Conservation (phyloP, 2,797 vertebrate genomes). For the Calcarius lapponicus region DNA sequence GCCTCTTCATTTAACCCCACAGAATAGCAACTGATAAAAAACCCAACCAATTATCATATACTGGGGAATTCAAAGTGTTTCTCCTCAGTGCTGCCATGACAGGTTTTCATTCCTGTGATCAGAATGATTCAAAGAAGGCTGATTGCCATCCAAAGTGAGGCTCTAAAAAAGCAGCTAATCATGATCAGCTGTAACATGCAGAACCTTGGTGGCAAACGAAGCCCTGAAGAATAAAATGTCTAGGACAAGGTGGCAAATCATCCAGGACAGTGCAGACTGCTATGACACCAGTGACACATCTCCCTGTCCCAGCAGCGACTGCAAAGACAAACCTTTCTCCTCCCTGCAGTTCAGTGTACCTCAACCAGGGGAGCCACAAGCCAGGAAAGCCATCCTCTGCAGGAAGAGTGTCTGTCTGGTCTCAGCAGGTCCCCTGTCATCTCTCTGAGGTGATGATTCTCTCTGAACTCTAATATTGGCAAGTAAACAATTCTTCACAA, state of each 20-base stretch:
- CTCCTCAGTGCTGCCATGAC: not conserved
- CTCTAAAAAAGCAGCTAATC: not conserved
- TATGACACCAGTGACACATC: fast-evolving
- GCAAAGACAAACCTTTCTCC: not conserved
- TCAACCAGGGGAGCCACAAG: not conserved
- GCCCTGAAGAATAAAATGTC: not conserved
- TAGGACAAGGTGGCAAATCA: not conserved
- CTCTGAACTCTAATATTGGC: not conserved
- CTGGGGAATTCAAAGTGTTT: not conserved
- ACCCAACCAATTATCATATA: not conserved
- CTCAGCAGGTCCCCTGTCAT: not conserved
- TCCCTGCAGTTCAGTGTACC: not conserved
- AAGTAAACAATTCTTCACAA: not conserved
- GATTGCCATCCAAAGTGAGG: not conserved
- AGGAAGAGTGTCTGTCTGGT: not conserved
- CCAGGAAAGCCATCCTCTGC: not conserved
- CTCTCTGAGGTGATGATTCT: not conserved
- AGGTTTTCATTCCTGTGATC: not conserved
- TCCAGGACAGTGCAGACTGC: not conserved
- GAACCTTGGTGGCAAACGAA: not conserved
- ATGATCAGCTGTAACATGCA: not conserved
- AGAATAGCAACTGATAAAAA: not conserved
- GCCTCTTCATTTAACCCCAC: not conserved
- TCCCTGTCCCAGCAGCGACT: not conserved
- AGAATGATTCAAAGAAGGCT: not conserved